These are phyloP conservation scores for Ophioninae sp. DNA, from an alignment of 2,888 invertebrate genomes.

Conservation along the genomic window DNA sequence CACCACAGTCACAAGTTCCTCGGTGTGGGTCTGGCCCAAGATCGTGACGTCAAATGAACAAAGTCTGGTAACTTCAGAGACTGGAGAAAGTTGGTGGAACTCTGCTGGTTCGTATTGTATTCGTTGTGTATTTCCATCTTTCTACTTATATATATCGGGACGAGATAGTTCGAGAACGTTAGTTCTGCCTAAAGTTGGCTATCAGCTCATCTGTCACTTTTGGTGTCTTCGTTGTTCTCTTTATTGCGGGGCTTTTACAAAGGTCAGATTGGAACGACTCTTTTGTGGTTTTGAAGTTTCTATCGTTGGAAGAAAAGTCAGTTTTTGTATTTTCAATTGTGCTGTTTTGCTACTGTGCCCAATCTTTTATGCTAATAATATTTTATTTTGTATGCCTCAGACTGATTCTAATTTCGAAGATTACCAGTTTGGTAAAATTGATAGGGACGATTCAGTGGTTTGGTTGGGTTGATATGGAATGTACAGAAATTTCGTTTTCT, in stretches of 20 bases:
- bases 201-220: background rate
- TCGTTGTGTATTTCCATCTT: background rate
- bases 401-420: background rate
- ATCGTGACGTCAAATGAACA: slow-evolving; percentile 35
- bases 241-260: background rate
- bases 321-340: background rate
- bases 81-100: slow-evolving; percentile 4
- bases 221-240: background rate
- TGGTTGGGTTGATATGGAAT: background rate
- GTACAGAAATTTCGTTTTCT: background rate
- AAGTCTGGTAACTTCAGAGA: slow-evolving; percentile 39
- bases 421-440: background rate
- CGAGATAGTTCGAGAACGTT: background rate
- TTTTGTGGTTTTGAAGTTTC: background rate
- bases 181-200: background rate
- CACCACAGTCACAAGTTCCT: slow-evolving; percentile 16
- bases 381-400: background rate
- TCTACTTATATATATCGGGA: background rate
- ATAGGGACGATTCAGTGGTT: background rate
- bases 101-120: slow-evolving; percentile 3
- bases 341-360: background rate
- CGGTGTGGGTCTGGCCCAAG: slow-evolving; percentile 1
- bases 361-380: background rate
- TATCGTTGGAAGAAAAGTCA: background rate
- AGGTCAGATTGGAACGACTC: background rate